These are phyloP conservation scores for Euthynnus affinis DNA, from an alignment of 2,797 vertebrate species.

Conservation along the genomic window DNA sequence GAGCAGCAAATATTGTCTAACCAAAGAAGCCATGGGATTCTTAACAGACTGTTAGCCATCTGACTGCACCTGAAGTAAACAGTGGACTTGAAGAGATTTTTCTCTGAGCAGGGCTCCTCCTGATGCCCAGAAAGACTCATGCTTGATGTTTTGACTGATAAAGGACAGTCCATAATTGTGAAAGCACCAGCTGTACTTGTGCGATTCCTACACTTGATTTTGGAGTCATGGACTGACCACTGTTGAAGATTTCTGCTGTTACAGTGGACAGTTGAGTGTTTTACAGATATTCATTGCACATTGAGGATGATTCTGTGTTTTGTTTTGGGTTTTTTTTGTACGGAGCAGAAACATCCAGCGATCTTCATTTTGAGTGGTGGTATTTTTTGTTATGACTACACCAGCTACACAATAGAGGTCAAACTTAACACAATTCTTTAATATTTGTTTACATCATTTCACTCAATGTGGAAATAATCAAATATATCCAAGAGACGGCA, in stretches of 20 bases:
- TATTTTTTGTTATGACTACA: not conserved
- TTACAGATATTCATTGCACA: not conserved
- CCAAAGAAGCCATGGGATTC: slow-evolving; percentile 15
- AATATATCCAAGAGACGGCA: not conserved
- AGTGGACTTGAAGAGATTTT: too few species aligned
- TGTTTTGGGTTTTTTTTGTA: too few species aligned
- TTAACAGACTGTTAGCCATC: not conserved
- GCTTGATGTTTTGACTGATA: not conserved
- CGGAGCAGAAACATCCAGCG: not conserved
- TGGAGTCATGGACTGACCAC: not conserved
- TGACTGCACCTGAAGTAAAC: not conserved
- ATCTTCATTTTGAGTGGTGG: not conserved
- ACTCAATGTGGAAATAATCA: not conserved
- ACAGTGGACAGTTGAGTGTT: not conserved
- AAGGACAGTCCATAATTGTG: not conserved
- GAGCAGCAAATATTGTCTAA: not conserved
- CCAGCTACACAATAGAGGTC: not conserved
- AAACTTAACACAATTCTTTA: not conserved
- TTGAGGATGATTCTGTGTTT: not conserved
- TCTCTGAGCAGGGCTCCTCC: slow-evolving; percentile 1
- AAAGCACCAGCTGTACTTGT: not conserved
- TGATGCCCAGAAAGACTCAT: not conserved
- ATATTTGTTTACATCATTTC: slow-evolving; percentile 26
- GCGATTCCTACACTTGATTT: not conserved
- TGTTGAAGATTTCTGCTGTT: not conserved